Conservation (phyloP, 2,797 vertebrate genomes). For the Erpetoichthys calabaricus region DNA sequence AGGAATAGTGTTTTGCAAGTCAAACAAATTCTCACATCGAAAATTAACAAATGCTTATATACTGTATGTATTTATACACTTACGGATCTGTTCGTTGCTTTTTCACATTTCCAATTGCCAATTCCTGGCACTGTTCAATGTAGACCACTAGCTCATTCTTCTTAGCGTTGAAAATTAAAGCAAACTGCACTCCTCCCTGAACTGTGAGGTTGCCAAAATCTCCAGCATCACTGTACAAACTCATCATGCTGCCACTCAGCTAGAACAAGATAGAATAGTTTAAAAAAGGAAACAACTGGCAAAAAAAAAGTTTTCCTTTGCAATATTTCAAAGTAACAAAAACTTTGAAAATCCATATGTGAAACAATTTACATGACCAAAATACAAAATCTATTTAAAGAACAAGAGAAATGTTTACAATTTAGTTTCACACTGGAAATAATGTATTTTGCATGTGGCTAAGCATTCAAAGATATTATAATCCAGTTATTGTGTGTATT, state of each 20-base stretch:
- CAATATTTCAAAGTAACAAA: too few relatives aligned
- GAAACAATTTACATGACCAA: too few relatives aligned
- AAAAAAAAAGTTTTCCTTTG: too few relatives aligned
- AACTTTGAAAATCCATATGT: too few relatives aligned
- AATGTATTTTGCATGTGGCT: too few relatives aligned
- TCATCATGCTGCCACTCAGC: conserved; percentile 25
- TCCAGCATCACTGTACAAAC: conserved; percentile 31
- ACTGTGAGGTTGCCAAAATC: conserved; percentile 26
- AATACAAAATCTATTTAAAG: too few relatives aligned
- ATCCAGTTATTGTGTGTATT: too few relatives aligned
- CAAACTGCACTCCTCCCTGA: conserved; percentile 28
- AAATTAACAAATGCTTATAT: background rate
- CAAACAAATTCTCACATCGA: too few relatives aligned
- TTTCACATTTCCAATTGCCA: conserved; percentile 24
- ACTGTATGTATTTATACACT: conserved; percentile 9
- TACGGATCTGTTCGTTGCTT: conserved; percentile 32
- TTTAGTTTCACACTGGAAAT: too few relatives aligned
- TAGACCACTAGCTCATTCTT: conserved; percentile 24
- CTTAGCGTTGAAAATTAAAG: conserved; percentile 15
- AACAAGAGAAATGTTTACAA: too few relatives aligned
- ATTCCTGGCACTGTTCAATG: conserved; percentile 30
- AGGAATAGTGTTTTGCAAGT: too few relatives aligned
- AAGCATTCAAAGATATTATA: too few relatives aligned
- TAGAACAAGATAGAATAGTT: conserved; percentile 4
- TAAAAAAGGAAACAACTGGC: background rate